Percentiles rank a stretch among this genome's conserved stretches.
These are phyloP conservation scores for Aleiodes sp. DNA, from an alignment of 1,140 invertebrate species.

Conservation along the genomic window DNA sequence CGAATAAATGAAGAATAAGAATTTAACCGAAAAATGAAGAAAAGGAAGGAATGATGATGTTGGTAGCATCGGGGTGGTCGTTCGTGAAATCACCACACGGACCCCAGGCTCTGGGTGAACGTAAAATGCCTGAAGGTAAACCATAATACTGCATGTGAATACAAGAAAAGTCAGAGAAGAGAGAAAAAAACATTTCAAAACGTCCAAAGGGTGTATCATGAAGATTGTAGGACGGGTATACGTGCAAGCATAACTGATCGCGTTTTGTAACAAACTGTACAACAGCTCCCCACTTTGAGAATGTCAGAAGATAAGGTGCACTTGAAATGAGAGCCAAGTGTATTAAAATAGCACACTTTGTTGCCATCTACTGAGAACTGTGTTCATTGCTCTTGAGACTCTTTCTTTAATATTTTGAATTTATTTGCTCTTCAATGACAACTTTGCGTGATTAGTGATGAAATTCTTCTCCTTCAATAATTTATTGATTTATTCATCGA, in stretches of 20 bases:
- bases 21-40: neutral
- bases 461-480: no score
- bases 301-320: neutral
- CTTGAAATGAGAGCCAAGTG: neutral
- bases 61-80: conserved; percentile 23
- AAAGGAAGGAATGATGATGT: conserved; percentile 19
- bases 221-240: neutral
- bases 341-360: no score
- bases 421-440: no score
- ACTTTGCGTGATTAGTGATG: no score
- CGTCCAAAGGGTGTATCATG: neutral
- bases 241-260: conserved; percentile 2
- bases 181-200: neutral
- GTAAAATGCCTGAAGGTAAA: neutral
- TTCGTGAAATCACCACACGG: conserved; percentile 14
- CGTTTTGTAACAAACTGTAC: neutral
- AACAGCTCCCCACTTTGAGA: neutral
- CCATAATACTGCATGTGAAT: neutral
- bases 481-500: no score
- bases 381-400: no score
- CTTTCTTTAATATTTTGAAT: no score
- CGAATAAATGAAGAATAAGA: neutral
- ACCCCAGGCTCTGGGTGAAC: conserved; percentile 32
- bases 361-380: no score
- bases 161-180: neutral